Conservation (phyloP, 1,140 invertebrate species). For the Eulimnadia texana region DNA sequence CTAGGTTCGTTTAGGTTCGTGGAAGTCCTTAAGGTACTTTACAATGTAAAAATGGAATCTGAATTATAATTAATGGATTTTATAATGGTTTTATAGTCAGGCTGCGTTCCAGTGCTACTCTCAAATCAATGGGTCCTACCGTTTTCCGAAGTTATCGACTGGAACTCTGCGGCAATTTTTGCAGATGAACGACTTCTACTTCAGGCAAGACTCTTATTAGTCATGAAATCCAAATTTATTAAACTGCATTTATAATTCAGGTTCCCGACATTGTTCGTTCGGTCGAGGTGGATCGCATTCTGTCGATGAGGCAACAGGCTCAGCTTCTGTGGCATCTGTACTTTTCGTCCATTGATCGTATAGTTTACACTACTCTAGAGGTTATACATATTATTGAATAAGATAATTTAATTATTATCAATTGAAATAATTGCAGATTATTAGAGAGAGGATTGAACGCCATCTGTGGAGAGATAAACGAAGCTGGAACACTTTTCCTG, state of each 20-base stretch:
- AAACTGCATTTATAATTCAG: constrained; percentile 37
- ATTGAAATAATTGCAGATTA: too few species aligned
- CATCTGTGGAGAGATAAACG: constrained; percentile 54
- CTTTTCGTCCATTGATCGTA: constrained; percentile 93
- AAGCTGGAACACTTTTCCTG: constrained; percentile 79
- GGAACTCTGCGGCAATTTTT: constrained; percentile 83
- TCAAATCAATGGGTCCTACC: constrained; percentile 95
- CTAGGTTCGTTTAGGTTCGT: constrained; percentile 94
- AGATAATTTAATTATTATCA: too few species aligned
- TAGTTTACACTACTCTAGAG: constrained; percentile 87
- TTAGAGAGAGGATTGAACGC: constrained; percentile 66
- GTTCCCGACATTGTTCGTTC: constrained; percentile 82
- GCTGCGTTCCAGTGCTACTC: constrained; percentile 91
- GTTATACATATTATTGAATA: too few species aligned
- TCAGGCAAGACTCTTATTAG: constrained; percentile 53
- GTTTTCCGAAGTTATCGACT: constrained; percentile 94
- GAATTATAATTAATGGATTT: not conserved
- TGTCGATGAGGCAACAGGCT: constrained; percentile 77
- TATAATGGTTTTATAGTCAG: constrained; percentile 36
- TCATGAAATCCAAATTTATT: too few species aligned
- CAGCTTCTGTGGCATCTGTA: constrained; percentile 92
- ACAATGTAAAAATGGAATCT: not conserved
- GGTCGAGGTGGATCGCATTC: constrained; percentile 60
- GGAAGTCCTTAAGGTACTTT: constrained; percentile 54
- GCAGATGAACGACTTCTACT: constrained; percentile 85